phyloP scores from a whole-genome alignment of 1,140 invertebrate genomes.

The Hypothenemus hampei region DNA sequence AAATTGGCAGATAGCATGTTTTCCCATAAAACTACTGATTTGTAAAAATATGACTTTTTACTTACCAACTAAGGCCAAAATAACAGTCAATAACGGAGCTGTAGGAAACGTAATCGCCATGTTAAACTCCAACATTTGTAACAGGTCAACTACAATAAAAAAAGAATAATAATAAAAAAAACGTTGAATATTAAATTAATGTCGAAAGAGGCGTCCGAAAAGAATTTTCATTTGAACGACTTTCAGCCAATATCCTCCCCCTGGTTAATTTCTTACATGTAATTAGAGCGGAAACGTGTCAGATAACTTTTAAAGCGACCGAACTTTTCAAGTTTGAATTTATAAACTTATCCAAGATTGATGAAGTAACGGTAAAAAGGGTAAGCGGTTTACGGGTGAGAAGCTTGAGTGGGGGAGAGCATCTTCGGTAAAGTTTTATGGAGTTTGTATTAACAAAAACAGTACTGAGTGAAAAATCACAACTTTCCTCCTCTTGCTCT shows the following conservation, averaged over 20 bases:
- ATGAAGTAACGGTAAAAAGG: conserved; percentile 27
- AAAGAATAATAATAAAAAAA: not conserved
- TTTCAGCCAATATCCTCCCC: not conserved
- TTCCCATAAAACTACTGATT: too few relatives aligned
- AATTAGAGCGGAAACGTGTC: conserved; percentile 27
- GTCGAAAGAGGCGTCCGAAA: too few relatives aligned
- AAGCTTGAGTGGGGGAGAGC: too few relatives aligned
- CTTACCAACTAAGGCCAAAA: conserved; percentile 95
- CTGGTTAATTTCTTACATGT: conserved; percentile 25
- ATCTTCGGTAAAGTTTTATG: conserved; percentile 24
- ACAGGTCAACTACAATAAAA: conserved; percentile 72
- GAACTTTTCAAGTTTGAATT: conserved; percentile 21
- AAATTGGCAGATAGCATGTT: too few relatives aligned
- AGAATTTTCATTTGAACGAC: not conserved
- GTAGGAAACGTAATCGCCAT: conserved; percentile 89
- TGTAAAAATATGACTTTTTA: too few relatives aligned
- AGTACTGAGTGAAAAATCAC: too few relatives aligned
- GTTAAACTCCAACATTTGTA: conserved; percentile 97
- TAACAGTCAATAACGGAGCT: conserved; percentile 92
- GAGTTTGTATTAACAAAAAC: conserved; percentile 18
- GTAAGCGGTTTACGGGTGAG: conserved; percentile 18
- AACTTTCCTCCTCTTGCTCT: too few relatives aligned
- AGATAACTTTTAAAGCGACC: conserved; percentile 20
- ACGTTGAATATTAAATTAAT: not conserved
- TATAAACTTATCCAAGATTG: conserved; percentile 24